A percentile compares a stretch with the other conserved stretches of the same genome.
Conservation (phyloP, 2,113 vertebrate species). For the Menura novaehollandiae region DNA sequence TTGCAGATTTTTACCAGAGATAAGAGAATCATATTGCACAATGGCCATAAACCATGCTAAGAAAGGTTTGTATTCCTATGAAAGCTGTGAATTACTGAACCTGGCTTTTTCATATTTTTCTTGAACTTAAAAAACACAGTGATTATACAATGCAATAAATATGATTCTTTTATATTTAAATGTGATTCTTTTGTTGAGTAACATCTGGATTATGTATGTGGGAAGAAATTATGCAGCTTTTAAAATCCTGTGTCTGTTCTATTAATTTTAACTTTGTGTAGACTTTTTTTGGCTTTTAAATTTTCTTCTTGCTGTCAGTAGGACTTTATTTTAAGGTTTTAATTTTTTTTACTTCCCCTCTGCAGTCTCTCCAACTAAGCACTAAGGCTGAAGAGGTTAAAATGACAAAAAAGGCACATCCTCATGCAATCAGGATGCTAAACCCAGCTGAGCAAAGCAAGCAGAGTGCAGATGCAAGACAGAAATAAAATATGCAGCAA, state of each 20-base stretch:
- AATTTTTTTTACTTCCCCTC: background rate
- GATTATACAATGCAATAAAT: background rate
- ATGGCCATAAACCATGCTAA: background rate
- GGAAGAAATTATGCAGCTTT: background rate
- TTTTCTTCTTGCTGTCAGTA: background rate
- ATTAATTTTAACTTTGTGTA: background rate
- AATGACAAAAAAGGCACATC: background rate
- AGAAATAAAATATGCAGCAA: conserved; percentile 50
- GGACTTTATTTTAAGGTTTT: background rate
- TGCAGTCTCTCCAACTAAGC: background rate
- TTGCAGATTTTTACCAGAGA: conserved; percentile 10
- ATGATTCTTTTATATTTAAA: background rate
- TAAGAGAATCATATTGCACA: background rate
- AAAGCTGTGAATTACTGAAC: background rate
- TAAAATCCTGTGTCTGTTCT: background rate
- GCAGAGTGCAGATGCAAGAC: conserved; percentile 32
- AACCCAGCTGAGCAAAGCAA: conserved; percentile 47
- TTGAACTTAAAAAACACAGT: background rate
- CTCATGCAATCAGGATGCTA: conserved; percentile 2
- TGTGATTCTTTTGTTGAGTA: background rate
- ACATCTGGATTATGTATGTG: background rate
- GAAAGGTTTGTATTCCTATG: background rate
- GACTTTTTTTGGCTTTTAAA: background rate
- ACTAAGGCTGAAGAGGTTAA: background rate
- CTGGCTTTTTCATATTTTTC: background rate